Conservation (phyloP, 2,113 vertebrate genomes). For the Labeo rohita region DNA sequence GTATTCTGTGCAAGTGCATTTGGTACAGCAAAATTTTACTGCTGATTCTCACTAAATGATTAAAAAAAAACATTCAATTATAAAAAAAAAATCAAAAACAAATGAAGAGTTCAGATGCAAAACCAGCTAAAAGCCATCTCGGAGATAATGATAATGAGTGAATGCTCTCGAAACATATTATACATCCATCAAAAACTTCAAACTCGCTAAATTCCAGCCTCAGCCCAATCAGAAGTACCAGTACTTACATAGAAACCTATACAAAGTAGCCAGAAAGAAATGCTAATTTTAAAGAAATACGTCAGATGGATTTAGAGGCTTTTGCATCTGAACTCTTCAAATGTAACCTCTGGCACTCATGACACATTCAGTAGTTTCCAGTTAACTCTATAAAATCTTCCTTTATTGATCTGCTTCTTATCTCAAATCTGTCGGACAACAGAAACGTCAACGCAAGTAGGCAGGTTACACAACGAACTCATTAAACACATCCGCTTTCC, state of each 20-base stretch:
- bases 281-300: too few species aligned
- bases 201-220: too few species aligned
- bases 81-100: neutral
- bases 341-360: neutral
- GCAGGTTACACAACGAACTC: constrained; percentile 17
- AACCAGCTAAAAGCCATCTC: too few species aligned
- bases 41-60: neutral
- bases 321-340: neutral
- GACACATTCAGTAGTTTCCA: neutral
- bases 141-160: too few species aligned
- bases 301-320: too few species aligned
- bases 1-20: constrained; percentile 1
- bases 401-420: constrained; percentile 12
- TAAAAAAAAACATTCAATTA: neutral
- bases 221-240: too few species aligned
- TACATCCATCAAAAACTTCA: too few species aligned
- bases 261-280: too few species aligned
- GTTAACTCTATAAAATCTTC: neutral
- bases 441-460: neutral
- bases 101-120: too few species aligned
- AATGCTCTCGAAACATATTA: too few species aligned
- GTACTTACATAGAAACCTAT: too few species aligned
- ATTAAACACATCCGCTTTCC: constrained; percentile 56
- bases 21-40: neutral
- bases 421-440: neutral